Percentiles rank a stretch among this genome's conserved stretches.
These are phyloP conservation scores for Hippopotamyrus pictus DNA, from an alignment of 2,797 vertebrate species.

Conservation along the genomic window DNA sequence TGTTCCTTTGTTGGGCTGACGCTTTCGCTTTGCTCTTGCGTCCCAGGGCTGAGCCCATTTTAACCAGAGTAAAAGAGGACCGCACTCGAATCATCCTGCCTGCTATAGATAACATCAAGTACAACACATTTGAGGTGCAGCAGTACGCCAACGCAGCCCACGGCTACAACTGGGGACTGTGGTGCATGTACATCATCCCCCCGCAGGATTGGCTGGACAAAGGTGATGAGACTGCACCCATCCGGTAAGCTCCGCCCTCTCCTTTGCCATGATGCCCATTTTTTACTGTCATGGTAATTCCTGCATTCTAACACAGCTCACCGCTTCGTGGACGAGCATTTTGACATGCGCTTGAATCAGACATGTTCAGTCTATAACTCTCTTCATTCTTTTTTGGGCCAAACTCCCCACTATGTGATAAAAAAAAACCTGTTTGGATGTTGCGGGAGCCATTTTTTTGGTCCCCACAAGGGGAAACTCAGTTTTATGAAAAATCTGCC, in stretches of 20 bases:
- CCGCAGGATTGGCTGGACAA: slow-evolving; percentile 95
- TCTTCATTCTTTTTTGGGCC: not conserved
- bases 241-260: slow-evolving; percentile 69
- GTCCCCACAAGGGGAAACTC: not conserved
- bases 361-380: not conserved
- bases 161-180: slow-evolving; percentile 97
- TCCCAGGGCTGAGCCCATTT: slow-evolving; percentile 81
- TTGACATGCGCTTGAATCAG: not conserved
- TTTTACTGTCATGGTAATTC: not conserved
- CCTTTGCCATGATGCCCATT: slow-evolving; percentile 16
- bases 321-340: not conserved
- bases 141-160: slow-evolving; percentile 93
- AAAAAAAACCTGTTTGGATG: not conserved
- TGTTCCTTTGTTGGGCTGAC: not conserved
- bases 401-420: not conserved
- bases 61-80: slow-evolving; percentile 85
- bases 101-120: slow-evolving; percentile 96
- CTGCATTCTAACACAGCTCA: not conserved
- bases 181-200: slow-evolving; percentile 98
- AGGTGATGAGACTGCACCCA: slow-evolving; percentile 91
- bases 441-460: not conserved
- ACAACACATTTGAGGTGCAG: slow-evolving; percentile 95
- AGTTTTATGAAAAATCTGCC: not conserved
- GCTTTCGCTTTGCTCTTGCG: slow-evolving; percentile 12
- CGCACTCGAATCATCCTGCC: slow-evolving; percentile 85